These are phyloP conservation scores for Micromys minutus DNA, from an alignment of 2,113 vertebrate species.

Conservation along the genomic window DNA sequence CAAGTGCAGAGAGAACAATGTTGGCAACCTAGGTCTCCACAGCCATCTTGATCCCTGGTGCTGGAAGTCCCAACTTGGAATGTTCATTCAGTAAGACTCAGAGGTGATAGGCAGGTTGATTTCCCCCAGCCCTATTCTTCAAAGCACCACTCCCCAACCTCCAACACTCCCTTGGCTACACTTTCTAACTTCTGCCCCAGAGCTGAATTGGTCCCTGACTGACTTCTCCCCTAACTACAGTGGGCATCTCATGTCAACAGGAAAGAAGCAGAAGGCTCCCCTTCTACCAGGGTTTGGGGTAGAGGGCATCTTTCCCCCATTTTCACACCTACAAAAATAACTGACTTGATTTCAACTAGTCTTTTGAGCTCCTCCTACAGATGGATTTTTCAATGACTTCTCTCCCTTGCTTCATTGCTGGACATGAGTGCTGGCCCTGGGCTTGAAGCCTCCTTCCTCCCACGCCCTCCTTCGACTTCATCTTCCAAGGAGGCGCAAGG, in stretches of 20 bases:
- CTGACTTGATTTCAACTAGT: not conserved
- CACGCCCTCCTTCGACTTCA: accelerated
- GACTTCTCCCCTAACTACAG: too few species aligned
- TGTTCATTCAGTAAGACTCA: not conserved
- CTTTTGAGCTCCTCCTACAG: not conserved
- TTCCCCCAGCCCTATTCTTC: not conserved
- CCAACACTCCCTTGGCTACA: not conserved
- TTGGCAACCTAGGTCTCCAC: not conserved
- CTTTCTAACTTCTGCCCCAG: not conserved
- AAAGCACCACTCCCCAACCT: not conserved
- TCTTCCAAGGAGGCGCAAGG: not conserved
- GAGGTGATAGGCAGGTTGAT: conserved; percentile 19
- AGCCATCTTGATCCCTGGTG: not conserved
- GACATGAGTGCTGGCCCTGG: accelerated
- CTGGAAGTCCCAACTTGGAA: not conserved
- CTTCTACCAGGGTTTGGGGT: not conserved
- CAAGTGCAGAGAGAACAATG: conserved; percentile 57
- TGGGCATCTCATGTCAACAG: not conserved
- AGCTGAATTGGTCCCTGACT: not conserved
- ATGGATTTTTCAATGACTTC: not conserved
- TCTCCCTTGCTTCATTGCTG: accelerated
- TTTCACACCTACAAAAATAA: not conserved
- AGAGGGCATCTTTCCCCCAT: not conserved
- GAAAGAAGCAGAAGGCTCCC: not conserved
- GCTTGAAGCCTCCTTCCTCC: not conserved